Evolutionary conservation across 2,113 vertebrate genomes (phyloP).

Genomic region (Anguilla japonica): DNA sequence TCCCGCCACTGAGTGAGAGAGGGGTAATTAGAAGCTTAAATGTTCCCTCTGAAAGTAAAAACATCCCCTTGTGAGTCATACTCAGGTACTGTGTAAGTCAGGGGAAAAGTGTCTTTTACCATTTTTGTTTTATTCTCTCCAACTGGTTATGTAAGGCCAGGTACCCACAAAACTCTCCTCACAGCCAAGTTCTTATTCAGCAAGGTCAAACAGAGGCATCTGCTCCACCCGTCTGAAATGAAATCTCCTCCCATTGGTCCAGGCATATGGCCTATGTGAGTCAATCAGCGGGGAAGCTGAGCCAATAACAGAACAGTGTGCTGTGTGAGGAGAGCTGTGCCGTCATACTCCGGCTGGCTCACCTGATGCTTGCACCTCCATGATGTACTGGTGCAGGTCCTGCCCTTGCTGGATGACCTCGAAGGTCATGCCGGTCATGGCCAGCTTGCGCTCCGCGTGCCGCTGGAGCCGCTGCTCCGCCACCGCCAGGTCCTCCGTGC

Average conservation of each 20-base stretch:
- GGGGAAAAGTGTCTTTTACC: slow-evolving; percentile 24
- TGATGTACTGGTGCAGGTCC: slow-evolving; percentile 97
- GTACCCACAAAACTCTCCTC: background rate
- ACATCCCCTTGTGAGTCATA: background rate
- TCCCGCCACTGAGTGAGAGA: background rate
- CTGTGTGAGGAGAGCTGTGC: background rate
- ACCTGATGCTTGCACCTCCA: slow-evolving; percentile 99
- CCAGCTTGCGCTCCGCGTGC: slow-evolving; percentile 88
- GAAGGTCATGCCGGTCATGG: slow-evolving; percentile 98
- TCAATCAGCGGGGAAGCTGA: background rate
- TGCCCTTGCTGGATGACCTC: slow-evolving; percentile 98
- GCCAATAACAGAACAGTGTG: background rate
- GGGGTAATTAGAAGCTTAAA: background rate
- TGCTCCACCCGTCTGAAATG: background rate
- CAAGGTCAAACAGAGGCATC: background rate
- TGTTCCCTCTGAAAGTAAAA: background rate
- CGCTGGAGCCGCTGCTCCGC: slow-evolving; percentile 92
- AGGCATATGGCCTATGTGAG: background rate
- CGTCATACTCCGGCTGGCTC: slow-evolving; percentile 13
- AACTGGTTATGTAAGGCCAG: slow-evolving; percentile 22
- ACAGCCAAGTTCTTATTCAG: background rate
- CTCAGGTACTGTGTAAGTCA: background rate
- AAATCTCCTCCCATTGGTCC: background rate
- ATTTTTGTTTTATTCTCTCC: slow-evolving; percentile 17
- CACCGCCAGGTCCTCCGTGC: slow-evolving; percentile 83